Evolutionary conservation across 2,888 invertebrate species (phyloP), one percentile per base, ranked within the genome.

Genomic region (Stegophylla sp.): DNA sequence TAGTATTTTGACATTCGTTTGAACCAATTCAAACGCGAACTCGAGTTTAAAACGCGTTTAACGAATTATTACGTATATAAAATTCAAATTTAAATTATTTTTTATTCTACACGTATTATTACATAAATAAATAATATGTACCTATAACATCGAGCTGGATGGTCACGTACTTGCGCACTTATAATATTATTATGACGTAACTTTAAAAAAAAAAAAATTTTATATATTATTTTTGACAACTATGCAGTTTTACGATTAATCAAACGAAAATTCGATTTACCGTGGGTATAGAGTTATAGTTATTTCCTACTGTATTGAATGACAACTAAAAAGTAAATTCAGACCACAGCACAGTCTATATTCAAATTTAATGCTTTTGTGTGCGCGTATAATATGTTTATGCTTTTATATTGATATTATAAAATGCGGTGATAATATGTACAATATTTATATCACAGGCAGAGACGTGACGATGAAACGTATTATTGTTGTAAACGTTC

Each of bases 91-190:
- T 45, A 67, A 48, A 48, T 45, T 15, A 26, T 67, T 67, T 67
- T 67, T 26, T 17, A 12, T 51, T 51, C 51, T 51, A 51, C n/a
- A n/a, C 51, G n/a, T 45, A 48, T 67, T 67, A 67, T 26, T 26
- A 45, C 45, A 67, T n/a, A 51, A 7, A 51, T 51, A 67, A 34
- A 67, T 20, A 26, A 48, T 17, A 10, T 17, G 45, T 43, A 66
- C 26, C 28, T 7, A 34, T 34, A 3, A 5, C 3, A 17, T 28
- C 61, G 5, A 26, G n/a, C 26, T 26, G 17, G 28, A 61, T 28
- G 61, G 10, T 61, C 28, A 61, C 17, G 23, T 41, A 66, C 15
- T 43, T 23, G 12, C 15, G 3, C 15, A 48, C 48, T 1, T n/a
- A 51, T n/a, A 1, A n/a, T n/a, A n/a, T 51, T n/a, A 51, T 51